A percentile compares a stretch with the other conserved stretches of the same genome.
Conservation (phyloP, 2,113 vertebrate genomes). For the Jaculus jaculus region DNA sequence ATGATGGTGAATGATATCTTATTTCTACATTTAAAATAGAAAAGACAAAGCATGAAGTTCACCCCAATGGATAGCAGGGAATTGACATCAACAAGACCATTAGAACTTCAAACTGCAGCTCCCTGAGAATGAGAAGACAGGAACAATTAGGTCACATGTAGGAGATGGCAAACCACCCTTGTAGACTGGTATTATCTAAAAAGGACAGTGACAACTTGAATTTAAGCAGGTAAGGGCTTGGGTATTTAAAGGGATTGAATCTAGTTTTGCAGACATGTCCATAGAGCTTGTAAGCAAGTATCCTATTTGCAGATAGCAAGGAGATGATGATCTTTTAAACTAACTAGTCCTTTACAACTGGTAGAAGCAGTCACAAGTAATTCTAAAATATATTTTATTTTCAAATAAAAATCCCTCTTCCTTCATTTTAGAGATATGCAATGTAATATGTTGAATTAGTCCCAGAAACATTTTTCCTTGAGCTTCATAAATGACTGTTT, state of each 20-base stretch:
- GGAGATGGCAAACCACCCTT: neutral
- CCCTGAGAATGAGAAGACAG: neutral
- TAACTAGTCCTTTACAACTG: neutral
- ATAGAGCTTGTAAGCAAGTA: neutral
- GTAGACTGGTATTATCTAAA: neutral
- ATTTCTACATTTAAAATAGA: neutral
- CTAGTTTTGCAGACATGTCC: neutral
- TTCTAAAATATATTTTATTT: neutral
- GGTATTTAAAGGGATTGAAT: neutral
- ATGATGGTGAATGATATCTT: neutral
- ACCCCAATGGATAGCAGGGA: neutral
- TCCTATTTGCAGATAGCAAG: neutral
- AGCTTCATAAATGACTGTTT: neutral
- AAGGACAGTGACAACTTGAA: neutral
- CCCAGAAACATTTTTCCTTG: neutral
- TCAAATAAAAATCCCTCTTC: neutral
- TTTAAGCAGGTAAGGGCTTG: neutral
- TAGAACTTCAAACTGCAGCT: neutral
- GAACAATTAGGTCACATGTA: neutral
- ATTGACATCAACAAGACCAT: neutral
- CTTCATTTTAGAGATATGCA: neutral
- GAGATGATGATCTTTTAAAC: neutral
- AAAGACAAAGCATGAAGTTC: neutral
- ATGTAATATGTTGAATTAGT: neutral
- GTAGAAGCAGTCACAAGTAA: neutral